phyloP scores from a whole-genome alignment of 2,113 vertebrate genomes.

The Myotis lucifugus region DNA sequence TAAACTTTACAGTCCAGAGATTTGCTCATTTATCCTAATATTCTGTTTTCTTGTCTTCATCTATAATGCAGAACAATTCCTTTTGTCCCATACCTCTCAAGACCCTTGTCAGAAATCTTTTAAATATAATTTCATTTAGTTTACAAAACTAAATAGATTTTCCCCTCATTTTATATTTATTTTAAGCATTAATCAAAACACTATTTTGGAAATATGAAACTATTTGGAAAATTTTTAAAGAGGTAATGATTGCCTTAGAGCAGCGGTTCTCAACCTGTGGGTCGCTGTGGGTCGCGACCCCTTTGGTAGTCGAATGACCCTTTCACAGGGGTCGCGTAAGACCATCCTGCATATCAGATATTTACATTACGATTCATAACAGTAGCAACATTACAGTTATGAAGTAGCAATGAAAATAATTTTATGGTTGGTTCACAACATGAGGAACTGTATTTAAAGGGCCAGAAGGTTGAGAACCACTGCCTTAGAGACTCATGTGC shows the following conservation, averaged over 20 bases:
- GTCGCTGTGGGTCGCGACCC: no score
- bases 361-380: no score
- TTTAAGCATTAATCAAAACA: constrained; percentile 28
- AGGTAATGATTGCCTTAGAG: not conserved
- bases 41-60: constrained; percentile 20
- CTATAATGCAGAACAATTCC: constrained; percentile 27
- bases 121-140: constrained; percentile 17
- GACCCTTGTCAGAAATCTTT: constrained; percentile 50
- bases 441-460: no score
- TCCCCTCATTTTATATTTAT: constrained; percentile 25
- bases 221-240: not conserved
- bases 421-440: no score
- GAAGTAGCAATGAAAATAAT: no score
- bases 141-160: constrained; percentile 30
- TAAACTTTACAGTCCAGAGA: constrained; percentile 23
- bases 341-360: no score
- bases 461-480: no score
- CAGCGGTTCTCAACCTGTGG: no score
- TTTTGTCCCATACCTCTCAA: not conserved
- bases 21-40: constrained; percentile 5
- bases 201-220: constrained; percentile 5
- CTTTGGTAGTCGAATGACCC: no score
- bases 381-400: no score
- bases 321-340: no score
- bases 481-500: not conserved